These are phyloP conservation scores for Patella caerulea DNA, from an alignment of 2,888 invertebrate species.

Conservation along the genomic window DNA sequence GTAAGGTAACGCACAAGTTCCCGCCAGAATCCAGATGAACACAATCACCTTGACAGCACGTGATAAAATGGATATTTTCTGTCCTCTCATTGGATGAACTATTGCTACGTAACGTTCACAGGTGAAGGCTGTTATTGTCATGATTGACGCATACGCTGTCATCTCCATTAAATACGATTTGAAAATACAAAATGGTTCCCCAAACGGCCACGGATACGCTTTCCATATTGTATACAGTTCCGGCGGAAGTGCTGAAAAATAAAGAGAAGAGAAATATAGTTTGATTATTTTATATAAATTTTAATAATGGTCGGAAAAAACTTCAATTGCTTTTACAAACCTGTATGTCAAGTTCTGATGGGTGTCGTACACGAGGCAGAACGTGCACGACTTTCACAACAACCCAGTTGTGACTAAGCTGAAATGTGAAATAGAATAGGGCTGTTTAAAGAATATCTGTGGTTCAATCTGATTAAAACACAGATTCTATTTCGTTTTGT, in stretches of 20 bases:
- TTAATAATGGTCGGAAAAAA: no score
- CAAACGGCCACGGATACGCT: conserved; percentile 73
- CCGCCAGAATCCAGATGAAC: conserved; percentile 85
- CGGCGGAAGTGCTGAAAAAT: conserved; percentile 71
- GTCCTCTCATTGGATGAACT: conserved; percentile 88
- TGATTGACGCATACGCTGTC: conserved; percentile 90
- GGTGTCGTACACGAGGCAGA: no score
- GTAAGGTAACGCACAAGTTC: conserved; percentile 78
- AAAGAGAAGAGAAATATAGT: conserved; percentile 9
- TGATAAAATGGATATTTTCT: conserved; percentile 86
- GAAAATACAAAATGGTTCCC: conserved; percentile 72
- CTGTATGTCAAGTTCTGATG: no score
- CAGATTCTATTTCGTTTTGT: no score
- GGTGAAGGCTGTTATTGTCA: conserved; percentile 93
- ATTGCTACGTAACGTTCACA: conserved; percentile 91
- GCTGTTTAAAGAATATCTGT: no score
- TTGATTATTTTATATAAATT: no score
- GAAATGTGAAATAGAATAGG: no score
- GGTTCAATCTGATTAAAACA: no score
- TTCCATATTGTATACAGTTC: conserved; percentile 73
- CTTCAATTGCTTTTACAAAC: no score
- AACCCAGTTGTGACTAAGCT: no score
- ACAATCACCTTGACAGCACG: conserved; percentile 87
- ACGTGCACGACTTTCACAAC: no score
- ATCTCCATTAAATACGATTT: conserved; percentile 72